These are phyloP conservation scores for Temnothorax nylanderi DNA, from an alignment of 1,140 invertebrate genomes.

Conservation along the genomic window DNA sequence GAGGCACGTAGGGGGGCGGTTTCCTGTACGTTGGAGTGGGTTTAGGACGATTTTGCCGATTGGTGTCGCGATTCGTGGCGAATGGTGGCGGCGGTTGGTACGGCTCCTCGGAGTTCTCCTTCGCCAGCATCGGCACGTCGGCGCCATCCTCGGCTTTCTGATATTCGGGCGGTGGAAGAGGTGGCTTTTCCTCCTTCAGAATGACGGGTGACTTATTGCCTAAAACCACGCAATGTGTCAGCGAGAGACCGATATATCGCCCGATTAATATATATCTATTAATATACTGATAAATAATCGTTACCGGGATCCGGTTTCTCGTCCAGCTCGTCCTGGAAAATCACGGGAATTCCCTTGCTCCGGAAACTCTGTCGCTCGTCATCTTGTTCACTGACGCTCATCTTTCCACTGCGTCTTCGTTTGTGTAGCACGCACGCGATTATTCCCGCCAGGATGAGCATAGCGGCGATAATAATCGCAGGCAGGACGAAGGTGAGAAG, in stretches of 20 bases:
- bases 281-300: background rate
- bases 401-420: constrained; percentile 92
- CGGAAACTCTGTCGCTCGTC: constrained; percentile 93
- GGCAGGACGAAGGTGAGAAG: constrained; percentile 96
- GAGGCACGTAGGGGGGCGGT: constrained; percentile 96
- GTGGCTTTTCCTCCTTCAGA: constrained; percentile 96
- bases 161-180: constrained; percentile 92
- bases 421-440: constrained; percentile 96
- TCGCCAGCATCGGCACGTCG: constrained; percentile 82
- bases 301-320: constrained; percentile 93
- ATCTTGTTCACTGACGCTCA: constrained; percentile 91
- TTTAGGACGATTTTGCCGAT: constrained; percentile 89
- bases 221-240: constrained; percentile 47
- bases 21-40: constrained; percentile 95
- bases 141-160: constrained; percentile 87
- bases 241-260: background rate
- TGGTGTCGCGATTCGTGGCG: constrained; percentile 89
- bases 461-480: constrained; percentile 94
- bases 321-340: constrained; percentile 97
- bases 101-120: constrained; percentile 86
- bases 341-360: constrained; percentile 96
- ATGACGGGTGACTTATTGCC: constrained; percentile 95
- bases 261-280: background rate
- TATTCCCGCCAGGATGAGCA: constrained; percentile 94
- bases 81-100: constrained; percentile 91